phyloP scores from a whole-genome alignment of 2,888 invertebrate species.

The Nudaria mundana region DNA sequence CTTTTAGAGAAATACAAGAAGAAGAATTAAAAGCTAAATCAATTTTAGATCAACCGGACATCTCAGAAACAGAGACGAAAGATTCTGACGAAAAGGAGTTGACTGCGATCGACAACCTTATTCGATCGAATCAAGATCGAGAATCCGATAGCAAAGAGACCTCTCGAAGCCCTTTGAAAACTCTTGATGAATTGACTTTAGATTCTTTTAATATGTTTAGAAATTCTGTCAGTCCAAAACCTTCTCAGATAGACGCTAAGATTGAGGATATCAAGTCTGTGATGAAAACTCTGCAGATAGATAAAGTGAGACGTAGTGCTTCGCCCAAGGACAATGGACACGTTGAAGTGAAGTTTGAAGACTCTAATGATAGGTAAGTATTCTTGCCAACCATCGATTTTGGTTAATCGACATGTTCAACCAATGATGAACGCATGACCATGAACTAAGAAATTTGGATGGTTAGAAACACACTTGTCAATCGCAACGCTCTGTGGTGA shows the following conservation, averaged over 20 bases:
- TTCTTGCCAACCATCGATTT: no score
- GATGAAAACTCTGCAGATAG: conserved; percentile 69
- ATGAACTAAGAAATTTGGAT: no score
- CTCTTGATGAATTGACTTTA: conserved; percentile 64
- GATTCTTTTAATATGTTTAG: conserved; percentile 69
- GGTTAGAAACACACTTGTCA: no score
- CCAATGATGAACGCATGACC: no score
- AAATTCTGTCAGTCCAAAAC: conserved; percentile 71
- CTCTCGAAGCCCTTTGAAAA: conserved; percentile 62
- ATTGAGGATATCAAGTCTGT: conserved; percentile 74
- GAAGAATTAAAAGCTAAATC: conserved; percentile 83
- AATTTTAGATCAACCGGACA: conserved; percentile 55
- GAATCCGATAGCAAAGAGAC: conserved; percentile 50
- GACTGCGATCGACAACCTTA: conserved; percentile 54
- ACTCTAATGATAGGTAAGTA: conserved; percentile 77
- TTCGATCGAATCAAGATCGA: conserved; percentile 48
- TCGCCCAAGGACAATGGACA: conserved; percentile 73
- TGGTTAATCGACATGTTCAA: no score
- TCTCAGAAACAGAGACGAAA: conserved; percentile 45
- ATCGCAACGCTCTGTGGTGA: no score
- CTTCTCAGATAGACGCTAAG: conserved; percentile 65
- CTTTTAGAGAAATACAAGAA: conserved; percentile 92
- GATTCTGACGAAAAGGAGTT: conserved; percentile 66
- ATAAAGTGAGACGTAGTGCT: conserved; percentile 59
- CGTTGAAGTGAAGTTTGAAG: conserved; percentile 63